Evolutionary conservation across 1,140 invertebrate genomes (phyloP).

Genomic region (Cryptotermes secundus): DNA sequence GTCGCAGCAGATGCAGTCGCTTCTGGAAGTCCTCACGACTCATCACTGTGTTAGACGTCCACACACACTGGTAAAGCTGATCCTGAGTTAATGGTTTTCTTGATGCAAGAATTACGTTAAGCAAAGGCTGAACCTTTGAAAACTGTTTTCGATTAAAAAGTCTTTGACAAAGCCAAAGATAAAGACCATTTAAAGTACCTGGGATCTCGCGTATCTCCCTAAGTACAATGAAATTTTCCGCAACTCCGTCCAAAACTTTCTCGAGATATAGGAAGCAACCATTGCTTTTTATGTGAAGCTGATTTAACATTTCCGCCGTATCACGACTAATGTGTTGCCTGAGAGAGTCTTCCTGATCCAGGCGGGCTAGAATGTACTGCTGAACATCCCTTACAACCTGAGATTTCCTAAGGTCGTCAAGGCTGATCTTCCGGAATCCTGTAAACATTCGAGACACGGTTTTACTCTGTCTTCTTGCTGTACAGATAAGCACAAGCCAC

Average conservation of each 20-base stretch:
- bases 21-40: slow-evolving; percentile 83
- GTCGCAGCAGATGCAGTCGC: slow-evolving; percentile 73
- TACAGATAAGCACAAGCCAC: slow-evolving; percentile 90
- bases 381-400: slow-evolving; percentile 91
- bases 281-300: slow-evolving; percentile 94
- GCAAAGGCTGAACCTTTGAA: slow-evolving; percentile 77
- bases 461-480: slow-evolving; percentile 79
- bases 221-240: slow-evolving; percentile 88
- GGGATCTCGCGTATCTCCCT: slow-evolving; percentile 86
- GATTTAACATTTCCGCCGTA: slow-evolving; percentile 92
- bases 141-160: slow-evolving; percentile 88
- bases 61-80: slow-evolving; percentile 77
- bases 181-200: slow-evolving; percentile 91
- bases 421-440: slow-evolving; percentile 87
- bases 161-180: slow-evolving; percentile 91
- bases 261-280: slow-evolving; percentile 94
- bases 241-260: slow-evolving; percentile 86
- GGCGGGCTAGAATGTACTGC: slow-evolving; percentile 87
- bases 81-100: slow-evolving; percentile 79
- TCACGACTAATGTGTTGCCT: slow-evolving; percentile 78
- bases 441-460: slow-evolving; percentile 88
- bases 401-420: slow-evolving; percentile 87
- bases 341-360: slow-evolving; percentile 81
- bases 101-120: slow-evolving; percentile 86
- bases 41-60: slow-evolving; percentile 74